Conservation (phyloP, 2,888 invertebrate genomes). For the Troides helena region DNA sequence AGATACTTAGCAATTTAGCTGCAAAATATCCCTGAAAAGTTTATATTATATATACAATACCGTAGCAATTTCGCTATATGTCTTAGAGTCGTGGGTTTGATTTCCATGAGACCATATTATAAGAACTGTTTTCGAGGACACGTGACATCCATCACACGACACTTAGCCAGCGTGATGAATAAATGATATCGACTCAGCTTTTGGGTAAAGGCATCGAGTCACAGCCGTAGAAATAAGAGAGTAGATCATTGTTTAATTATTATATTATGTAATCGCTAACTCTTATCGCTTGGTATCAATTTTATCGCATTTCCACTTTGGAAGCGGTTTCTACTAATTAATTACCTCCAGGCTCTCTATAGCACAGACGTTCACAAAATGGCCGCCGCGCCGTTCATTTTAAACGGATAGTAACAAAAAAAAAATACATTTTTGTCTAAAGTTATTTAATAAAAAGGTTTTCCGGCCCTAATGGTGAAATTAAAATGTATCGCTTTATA, state of each 20-base stretch:
- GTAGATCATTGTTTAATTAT: background rate
- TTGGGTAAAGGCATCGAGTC: too few relatives aligned
- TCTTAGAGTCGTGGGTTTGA: too few relatives aligned
- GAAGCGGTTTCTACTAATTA: conserved; percentile 57
- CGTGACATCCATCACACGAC: too few relatives aligned
- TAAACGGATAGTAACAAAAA: conserved; percentile 24
- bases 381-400: conserved; percentile 23
- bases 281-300: conserved; percentile 31
- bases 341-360: conserved; percentile 48
- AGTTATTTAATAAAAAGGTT: conserved; percentile 18
- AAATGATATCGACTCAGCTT: too few relatives aligned
- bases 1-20: too few relatives aligned
- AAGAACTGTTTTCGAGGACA: too few relatives aligned
- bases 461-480: conserved; percentile 1
- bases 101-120: too few relatives aligned
- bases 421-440: conserved; percentile 23
- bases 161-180: too few relatives aligned
- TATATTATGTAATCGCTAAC: conserved; percentile 8
- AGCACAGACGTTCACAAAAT: conserved; percentile 42
- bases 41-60: too few relatives aligned
- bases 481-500: conserved; percentile 21
- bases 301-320: conserved; percentile 48
- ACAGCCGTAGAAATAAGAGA: too few relatives aligned
- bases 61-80: too few relatives aligned
- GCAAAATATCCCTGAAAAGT: too few relatives aligned